Base-by-base conservation (phyloP, 2,797 vertebrate species). In the Leuciscus waleckii region DNA sequence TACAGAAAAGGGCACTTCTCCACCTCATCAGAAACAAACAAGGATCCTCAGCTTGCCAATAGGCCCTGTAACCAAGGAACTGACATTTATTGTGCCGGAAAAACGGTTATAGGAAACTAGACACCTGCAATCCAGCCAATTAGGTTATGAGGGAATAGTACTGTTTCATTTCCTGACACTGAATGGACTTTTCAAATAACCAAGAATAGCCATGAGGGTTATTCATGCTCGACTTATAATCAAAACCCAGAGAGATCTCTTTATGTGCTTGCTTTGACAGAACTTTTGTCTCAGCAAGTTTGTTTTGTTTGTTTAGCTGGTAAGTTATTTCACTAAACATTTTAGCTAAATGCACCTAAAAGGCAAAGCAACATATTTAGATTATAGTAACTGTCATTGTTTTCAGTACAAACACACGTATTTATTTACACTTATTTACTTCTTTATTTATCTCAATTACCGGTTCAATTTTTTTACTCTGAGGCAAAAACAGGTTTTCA, bases 41-140 rank as follows among this genome's bases (percentile, higher is more conserved):
- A 46, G 7, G 75, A 78, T 85, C 46, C 35, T 54, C 41, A 81
- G 81, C 56, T 88, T 83, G 85, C 85, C 89, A 91, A 83, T 79
- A 79, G 77, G 90, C 87, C 89, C 84, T 87, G 81, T 83, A 91
- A 89, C 79, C 67, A 37, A 69, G 85, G 16, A 82, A 87, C 69
- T 39, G 89, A 90, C 87, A 83, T 91, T 90, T 90, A 86, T 91
- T 91, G 87, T 91, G 85, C 69, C 41, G 21, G 84, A 91, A 83
- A 86, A 79, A 91, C 83, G 88, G 92, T 92, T 89, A 86, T 90
- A 90, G 92, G 95, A 95, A 95, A 96, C 91, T 89, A 49, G 86
- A 94, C 86, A 86, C 89, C 80, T 90, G 83, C 83, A 82, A 54
- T 87, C 77, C 58, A 90, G 88, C 91, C 85, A 92, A 90, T 94